Base-by-base conservation (phyloP, 2,797 vertebrate species). In the Sarcophilus harrisii region DNA sequence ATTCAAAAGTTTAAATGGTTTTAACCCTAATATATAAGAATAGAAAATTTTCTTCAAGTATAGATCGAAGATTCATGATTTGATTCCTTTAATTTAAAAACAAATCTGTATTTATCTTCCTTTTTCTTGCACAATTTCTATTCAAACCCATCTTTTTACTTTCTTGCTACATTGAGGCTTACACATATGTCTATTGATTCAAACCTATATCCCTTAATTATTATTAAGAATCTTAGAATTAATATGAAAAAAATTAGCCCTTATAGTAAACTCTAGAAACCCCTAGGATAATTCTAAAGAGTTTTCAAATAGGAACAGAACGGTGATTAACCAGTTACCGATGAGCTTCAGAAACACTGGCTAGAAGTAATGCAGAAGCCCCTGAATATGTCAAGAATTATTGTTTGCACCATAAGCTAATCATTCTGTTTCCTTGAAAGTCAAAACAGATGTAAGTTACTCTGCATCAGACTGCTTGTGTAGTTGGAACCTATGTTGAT, bases 241-340 rank as follows among this genome's bases (percentile, higher is more conserved):
- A 95, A 94, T 52, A 87, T 87, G 73, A 45, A 49, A 45, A 45
- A 62, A 58, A 95, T 49, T 92, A 54, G 11, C 45, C 60, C 38
- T 45, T 8, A 38, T 2, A 45, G 57, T 58, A 93, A 96, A 94
- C 0, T 38, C 57, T 93, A 57, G 14, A 95, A 59, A 0, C 0
- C 66, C 1, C 11, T 57, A 10, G 27, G 90, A 94, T 1, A n/a
- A 90, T 0, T 57, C 1, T 21, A 90, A 60, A 55, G 1, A 0
- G 10, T 1, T 92, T 4, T 94, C 12, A 94, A 90, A 90, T 91
- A 32, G 49, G 93, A 92, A 93, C 12, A n/a, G 55, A 90, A 92
- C 90, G 1, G 4, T 87, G 92, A 16, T 30, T 62, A 96, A 93
- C 9, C n/a, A 38, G 0, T 73, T 38, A 9, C 66, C 38, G 21